Evolutionary conservation across 2,113 vertebrate species (phyloP).

Genomic region (Philantomba maxwellii): DNA sequence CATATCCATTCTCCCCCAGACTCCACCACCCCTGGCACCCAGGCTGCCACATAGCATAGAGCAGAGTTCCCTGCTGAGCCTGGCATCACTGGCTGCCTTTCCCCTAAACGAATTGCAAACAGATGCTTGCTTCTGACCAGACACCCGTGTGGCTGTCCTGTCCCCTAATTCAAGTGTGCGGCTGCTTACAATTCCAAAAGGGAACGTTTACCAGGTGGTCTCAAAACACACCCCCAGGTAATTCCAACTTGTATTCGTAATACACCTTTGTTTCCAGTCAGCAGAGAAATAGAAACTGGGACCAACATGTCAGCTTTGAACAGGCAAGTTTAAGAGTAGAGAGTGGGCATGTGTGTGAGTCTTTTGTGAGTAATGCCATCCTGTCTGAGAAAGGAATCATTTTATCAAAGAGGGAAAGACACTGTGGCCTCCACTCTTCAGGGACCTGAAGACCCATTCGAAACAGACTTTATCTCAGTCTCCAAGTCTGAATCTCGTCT

Average conservation of each 20-base stretch:
- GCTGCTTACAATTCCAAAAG: not conserved
- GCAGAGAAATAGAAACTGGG: slow-evolving; percentile 5
- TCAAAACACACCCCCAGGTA: not conserved
- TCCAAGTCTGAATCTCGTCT: not conserved
- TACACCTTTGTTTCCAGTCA: not conserved
- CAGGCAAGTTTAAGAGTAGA: not conserved
- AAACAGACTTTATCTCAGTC: not conserved
- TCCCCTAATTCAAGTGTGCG: not conserved
- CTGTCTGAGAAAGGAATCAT: not conserved
- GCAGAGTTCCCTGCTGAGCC: not conserved
- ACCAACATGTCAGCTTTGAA: not conserved
- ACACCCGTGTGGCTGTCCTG: not conserved
- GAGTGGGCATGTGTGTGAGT: not conserved
- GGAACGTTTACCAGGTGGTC: not conserved
- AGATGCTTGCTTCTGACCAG: not conserved
- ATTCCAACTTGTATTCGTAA: not conserved
- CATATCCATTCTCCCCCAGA: not conserved
- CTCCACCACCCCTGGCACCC: not conserved
- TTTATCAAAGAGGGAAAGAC: not conserved
- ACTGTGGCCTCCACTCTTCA: not conserved
- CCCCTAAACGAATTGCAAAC: not conserved
- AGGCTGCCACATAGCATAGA: not conserved
- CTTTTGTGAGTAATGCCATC: not conserved
- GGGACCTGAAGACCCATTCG: not conserved
- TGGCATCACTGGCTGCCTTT: not conserved